Percentiles rank a stretch among this genome's conserved stretches.
Conservation (phyloP, 2,888 invertebrate species). For the Drosophila helvetica region DNA sequence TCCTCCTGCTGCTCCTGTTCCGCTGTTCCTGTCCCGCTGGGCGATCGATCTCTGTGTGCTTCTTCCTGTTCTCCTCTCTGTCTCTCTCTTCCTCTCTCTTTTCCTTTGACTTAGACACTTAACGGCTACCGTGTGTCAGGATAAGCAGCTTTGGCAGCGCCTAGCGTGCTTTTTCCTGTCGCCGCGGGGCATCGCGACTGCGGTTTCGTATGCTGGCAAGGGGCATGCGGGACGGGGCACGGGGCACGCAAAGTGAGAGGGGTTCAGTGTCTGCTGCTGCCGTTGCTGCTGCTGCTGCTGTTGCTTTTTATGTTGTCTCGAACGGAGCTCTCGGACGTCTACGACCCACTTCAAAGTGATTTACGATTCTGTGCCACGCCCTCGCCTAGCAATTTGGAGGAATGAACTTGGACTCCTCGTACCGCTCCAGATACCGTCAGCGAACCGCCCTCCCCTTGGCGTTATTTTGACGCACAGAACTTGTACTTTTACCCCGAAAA, state of each 20-base stretch:
- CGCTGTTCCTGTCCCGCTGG: slow-evolving; percentile 5
- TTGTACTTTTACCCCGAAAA: slow-evolving; percentile 63
- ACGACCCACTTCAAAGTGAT: slow-evolving; percentile 84
- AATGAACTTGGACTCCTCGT: slow-evolving; percentile 59
- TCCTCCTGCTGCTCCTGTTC: neutral
- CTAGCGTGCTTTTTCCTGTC: slow-evolving; percentile 74
- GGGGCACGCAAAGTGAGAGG: slow-evolving; percentile 1
- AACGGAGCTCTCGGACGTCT: slow-evolving; percentile 79
- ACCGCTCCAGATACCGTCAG: neutral
- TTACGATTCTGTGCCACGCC: slow-evolving; percentile 83
- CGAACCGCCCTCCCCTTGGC: neutral
- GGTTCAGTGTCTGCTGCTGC: slow-evolving; percentile 31
- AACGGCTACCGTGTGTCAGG: slow-evolving; percentile 70
- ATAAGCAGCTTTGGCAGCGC: slow-evolving; percentile 61
- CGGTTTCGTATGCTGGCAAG: neutral
- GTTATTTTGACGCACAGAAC: slow-evolving; percentile 50
- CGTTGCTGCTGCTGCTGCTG: slow-evolving; percentile 30
- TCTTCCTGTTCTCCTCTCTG: slow-evolving; percentile 17
- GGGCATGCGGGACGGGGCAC: slow-evolving; percentile 6
- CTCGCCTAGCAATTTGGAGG: slow-evolving; percentile 82
- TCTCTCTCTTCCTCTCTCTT: slow-evolving; percentile 26
- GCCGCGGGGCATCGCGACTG: slow-evolving; percentile 58
- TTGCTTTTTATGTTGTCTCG: slow-evolving; percentile 65
- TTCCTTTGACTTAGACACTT: slow-evolving; percentile 60
- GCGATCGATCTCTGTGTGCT: slow-evolving; percentile 11